Evolutionary conservation across 2,888 invertebrate species (phyloP), one percentile per base, ranked within the genome.

Genomic region (Cosmopolites sordidus): DNA sequence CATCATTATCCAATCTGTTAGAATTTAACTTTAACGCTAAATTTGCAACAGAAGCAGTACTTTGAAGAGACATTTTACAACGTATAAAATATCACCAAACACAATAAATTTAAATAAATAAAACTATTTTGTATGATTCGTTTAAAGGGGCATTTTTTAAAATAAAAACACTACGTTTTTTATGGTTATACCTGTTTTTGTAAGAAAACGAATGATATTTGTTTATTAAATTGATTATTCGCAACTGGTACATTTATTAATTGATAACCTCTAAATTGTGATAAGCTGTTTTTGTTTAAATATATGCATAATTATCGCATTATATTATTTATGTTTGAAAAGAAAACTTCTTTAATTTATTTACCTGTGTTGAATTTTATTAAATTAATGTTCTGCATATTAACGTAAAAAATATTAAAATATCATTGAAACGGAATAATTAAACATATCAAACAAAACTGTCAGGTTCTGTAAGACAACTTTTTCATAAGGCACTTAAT

Each of bases 1-100:
- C 49, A n/a, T 60, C 50, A 17, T 39, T 43, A 38, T 60, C 56
- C 47, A 58, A 48, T 16, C 38, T 50, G 17, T 49, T 51, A 16
- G 40, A 18, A 27, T 48, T 48, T 37, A 43, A 30, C 29, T 44
- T 51, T 22, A 44, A 43, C 48, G 39, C 46, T 43, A 46, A 22
- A 27, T 42, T 56, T 56, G 51, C 40, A 59, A 56, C 41, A 11
- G 33, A 33, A 33, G 5, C 11, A 4, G 33, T 6, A 9, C 33
- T 33, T 33, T 33, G 5, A 9, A 33, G 11, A n/a, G 11, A 11
- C 33, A 33, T 33, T 6, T 33, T 33, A 12, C 11, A 27, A 27
- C 5, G n/a, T n/a, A n/a, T n/a, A n/a, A n/a, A n/a, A n/a, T n/a
- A n/a, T n/a, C n/a, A n/a, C n/a, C n/a, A n/a, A n/a, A n/a, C n/a